Evolutionary conservation across 53 echinoderm and acorn worm genomes (phyloP), one percentile per base, ranked within the genome.

Genomic region (Zoroaster sp.): DNA sequence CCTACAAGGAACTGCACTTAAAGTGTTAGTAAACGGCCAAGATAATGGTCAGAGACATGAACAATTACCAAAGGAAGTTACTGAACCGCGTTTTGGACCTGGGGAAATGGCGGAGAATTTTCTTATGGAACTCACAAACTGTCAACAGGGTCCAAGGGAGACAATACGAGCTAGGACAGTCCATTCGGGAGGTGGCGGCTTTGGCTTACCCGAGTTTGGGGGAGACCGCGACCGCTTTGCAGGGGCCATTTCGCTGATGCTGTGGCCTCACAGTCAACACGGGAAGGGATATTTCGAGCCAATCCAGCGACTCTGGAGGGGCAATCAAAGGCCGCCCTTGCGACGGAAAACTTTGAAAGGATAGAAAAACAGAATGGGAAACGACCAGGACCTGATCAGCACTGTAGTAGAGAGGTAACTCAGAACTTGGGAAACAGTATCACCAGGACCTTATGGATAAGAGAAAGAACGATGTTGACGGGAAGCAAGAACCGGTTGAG

Each of bases 311-410:
- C 38, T 35, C 49, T 87, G 1, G 87, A 87, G 11, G 87, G 0
- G 25, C 73, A 52, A 3, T 34, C 74, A n/a, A 25, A 21, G 28
- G 87, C 74, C 0, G 87, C 87, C 9, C 28, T 74, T 1, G 73
- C 72, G 15, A 73, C 74, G 21, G 87, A 87, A 75, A 87, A 72
- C n/a, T 87, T 75, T 21, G 28, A 69, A 23, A 43, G 73, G 38
- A 42, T 87, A 66, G 81, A 81, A 21, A 17, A 34, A 39, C 51
- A 63, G 13, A 71, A 71, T 30, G 71, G 36, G 38, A 17, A 17
- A 34, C 40, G 71, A 35, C 0, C 28, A 17, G 11, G 38, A 31
- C 0, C 15, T 34, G 12, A 35, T 36, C 1, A 37, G n/a, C 31
- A 39, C 33, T 14, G 15, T 71, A 7, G 36, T 31, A 4, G 74